phyloP scores from a whole-genome alignment of 2,113 vertebrate species.

The Elaphurus davidianus region DNA sequence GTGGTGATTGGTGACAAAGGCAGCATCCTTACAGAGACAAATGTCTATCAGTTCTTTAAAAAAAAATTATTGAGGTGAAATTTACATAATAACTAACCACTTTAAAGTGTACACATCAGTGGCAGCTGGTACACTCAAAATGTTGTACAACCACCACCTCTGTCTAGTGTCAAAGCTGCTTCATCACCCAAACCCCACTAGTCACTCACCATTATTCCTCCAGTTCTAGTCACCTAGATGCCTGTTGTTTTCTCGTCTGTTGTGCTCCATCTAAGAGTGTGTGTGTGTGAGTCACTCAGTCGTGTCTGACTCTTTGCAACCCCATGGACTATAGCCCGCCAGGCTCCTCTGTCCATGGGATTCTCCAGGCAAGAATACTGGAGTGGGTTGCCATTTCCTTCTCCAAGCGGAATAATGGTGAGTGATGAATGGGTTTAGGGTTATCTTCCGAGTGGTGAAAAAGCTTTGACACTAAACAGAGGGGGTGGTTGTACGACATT shows the following conservation, averaged over 20 bases:
- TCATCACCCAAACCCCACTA: too few relatives aligned
- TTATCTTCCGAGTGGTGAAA: neutral
- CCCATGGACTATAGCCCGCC: neutral
- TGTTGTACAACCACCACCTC: neutral
- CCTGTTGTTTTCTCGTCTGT: neutral
- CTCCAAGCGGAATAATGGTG: neutral
- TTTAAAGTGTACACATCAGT: rapidly evolving
- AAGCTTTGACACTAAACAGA: neutral
- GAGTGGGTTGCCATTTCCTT: neutral
- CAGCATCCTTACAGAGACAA: neutral
- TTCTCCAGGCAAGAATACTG: neutral
- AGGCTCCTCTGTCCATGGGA: neutral
- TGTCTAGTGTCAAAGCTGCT: neutral
- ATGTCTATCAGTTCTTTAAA: neutral
- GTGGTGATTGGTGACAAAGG: neutral
- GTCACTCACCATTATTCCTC: neutral
- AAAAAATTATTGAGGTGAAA: neutral
- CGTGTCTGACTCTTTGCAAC: neutral
- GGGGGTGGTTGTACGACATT: neutral
- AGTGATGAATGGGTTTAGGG: neutral
- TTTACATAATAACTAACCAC: neutral
- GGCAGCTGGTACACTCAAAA: neutral
- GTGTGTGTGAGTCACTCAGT: neutral
- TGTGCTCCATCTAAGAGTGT: neutral
- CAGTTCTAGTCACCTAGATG: too few relatives aligned